Conservation (phyloP, 2,888 invertebrate genomes). For the Drosophila kokeensis region DNA sequence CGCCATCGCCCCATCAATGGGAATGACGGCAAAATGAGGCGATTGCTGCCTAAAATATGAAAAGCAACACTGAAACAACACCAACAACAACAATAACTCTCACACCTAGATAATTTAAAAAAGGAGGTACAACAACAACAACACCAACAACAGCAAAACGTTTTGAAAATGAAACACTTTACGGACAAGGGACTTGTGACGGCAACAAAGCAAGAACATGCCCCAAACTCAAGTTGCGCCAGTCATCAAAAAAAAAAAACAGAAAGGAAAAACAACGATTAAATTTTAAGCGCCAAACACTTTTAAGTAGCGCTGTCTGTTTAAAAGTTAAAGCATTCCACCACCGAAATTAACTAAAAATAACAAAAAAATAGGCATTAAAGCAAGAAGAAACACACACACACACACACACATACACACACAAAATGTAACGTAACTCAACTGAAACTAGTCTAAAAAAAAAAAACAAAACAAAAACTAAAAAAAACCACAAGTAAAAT, state of each 20-base stretch:
- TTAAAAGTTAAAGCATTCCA: constrained; percentile 74
- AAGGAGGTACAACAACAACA: constrained; percentile 17
- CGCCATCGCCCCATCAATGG: constrained; percentile 99
- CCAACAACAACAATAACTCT: constrained; percentile 18
- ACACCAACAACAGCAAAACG: constrained; percentile 24
- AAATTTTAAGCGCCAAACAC: constrained; percentile 47
- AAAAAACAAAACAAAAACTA: constrained; percentile 27
- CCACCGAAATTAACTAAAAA: constrained; percentile 65
- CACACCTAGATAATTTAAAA: constrained; percentile 6
- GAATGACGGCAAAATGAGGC: constrained; percentile 91
- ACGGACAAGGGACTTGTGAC: constrained; percentile 16
- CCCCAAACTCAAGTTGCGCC: constrained; percentile 2
- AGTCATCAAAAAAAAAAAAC: not conserved
- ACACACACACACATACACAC: constrained; percentile 23
- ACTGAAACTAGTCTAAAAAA: constrained; percentile 80
- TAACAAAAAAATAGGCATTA: constrained; percentile 15
- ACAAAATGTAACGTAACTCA: constrained; percentile 76
- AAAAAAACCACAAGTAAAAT: constrained; percentile 13
- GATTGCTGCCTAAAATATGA: constrained; percentile 85
- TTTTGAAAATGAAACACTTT: constrained; percentile 13
- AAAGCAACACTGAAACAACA: constrained; percentile 60
- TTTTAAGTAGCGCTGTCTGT: constrained; percentile 44
- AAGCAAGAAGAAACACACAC: constrained; percentile 17
- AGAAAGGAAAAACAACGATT: constrained; percentile 28
- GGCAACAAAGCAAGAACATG: constrained; percentile 7